Percentiles rank a stretch among this genome's conserved stretches.
Conservation (phyloP, 2,113 vertebrate species). For the Corythaixoides concolor region DNA sequence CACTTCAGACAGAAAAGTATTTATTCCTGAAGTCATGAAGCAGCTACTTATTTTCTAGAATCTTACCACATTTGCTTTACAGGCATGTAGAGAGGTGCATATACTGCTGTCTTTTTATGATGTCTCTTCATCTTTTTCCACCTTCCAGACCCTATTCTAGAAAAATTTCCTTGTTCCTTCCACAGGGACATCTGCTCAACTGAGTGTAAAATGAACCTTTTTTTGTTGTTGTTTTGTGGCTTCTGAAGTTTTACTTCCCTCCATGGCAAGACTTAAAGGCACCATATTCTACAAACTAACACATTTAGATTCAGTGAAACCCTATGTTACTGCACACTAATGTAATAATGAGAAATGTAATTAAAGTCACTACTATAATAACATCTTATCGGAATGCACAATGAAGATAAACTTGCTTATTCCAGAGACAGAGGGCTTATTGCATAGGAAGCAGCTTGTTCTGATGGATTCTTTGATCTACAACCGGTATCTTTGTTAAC, state of each 20-base stretch:
- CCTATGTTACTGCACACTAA: constrained; percentile 56
- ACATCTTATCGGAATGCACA: constrained; percentile 70
- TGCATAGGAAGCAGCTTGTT: constrained; percentile 64
- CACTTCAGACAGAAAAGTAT: not conserved
- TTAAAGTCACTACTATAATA: constrained; percentile 71
- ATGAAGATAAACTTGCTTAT: constrained; percentile 71
- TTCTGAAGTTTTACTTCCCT: not conserved
- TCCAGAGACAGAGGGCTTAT: constrained; percentile 66
- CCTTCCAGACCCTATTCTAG: not conserved
- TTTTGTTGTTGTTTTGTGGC: not conserved
- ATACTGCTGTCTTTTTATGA: not conserved
- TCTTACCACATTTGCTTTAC: not conserved
- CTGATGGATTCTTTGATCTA: constrained; percentile 61
- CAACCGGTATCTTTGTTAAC: constrained; percentile 22
- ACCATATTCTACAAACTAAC: constrained; percentile 56
- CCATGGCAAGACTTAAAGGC: constrained; percentile 60
- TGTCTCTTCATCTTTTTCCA: not conserved
- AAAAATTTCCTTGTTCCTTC: not conserved
- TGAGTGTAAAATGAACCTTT: not conserved
- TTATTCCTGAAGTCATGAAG: not conserved
- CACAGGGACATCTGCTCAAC: not conserved
- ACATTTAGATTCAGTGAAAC: constrained; percentile 54
- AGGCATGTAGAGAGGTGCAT: not conserved
- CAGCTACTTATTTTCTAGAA: not conserved
- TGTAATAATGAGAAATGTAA: constrained; percentile 68